These are phyloP conservation scores for Sinelater perroti DNA, from an alignment of 2,888 invertebrate species.

Conservation along the genomic window DNA sequence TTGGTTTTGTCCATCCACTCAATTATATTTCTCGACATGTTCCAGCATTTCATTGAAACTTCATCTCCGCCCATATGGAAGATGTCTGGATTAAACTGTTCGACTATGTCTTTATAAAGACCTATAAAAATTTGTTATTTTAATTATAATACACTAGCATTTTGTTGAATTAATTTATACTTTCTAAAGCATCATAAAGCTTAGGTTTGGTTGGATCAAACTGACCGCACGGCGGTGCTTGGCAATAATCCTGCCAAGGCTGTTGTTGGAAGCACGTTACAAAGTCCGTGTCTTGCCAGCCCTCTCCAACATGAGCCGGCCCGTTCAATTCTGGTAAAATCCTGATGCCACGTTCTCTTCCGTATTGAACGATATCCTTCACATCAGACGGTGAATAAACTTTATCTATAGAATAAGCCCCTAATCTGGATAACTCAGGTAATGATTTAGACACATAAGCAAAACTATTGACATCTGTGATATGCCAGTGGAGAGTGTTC, in stretches of 20 bases:
- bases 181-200: conserved; percentile 72
- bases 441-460: conserved; percentile 80
- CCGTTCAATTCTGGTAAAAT: conserved; percentile 93
- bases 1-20: conserved; percentile 72
- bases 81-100: conserved; percentile 75
- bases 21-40: conserved; percentile 72
- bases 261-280: conserved; percentile 77
- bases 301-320: conserved; percentile 89
- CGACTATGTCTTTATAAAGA: conserved; percentile 75
- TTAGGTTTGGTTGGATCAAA: conserved; percentile 77
- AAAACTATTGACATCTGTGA: conserved; percentile 93
- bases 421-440: conserved; percentile 76
- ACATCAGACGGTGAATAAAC: conserved; percentile 68
- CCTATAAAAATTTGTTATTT: conserved; percentile 30
- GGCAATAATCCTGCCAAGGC: conserved; percentile 76
- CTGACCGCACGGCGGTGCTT: conserved; percentile 88
- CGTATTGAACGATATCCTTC: conserved; percentile 72
- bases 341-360: conserved; percentile 78
- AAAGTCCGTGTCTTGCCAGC: conserved; percentile 78
- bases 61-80: conserved; percentile 94
- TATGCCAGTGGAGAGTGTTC: conserved; percentile 95
- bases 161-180: no score
- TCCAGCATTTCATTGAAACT: conserved; percentile 77
- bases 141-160: no score
- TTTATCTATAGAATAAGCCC: conserved; percentile 81